phyloP scores from a whole-genome alignment of 2,797 vertebrate species.

The Bufotes viridis region DNA sequence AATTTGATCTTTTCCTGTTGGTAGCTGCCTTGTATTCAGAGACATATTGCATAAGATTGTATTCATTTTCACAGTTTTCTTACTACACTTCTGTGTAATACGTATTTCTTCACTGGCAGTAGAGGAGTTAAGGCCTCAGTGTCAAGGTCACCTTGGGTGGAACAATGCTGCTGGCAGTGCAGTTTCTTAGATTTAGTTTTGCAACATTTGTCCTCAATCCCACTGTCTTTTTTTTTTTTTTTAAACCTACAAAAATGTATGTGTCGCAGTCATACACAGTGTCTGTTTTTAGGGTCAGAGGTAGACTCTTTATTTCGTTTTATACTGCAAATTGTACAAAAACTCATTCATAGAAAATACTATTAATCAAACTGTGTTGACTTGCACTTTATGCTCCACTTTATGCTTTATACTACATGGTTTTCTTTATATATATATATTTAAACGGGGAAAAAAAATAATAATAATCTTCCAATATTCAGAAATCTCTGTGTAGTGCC shows the following conservation, averaged over 20 bases:
- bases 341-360: background rate
- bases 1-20: background rate
- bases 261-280: background rate
- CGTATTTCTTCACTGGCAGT: background rate
- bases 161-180: constrained; percentile 18
- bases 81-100: background rate
- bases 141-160: constrained; percentile 52
- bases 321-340: background rate
- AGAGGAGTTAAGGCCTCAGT: constrained; percentile 6
- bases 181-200: constrained; percentile 46
- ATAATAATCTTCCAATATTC: too few relatives aligned
- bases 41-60: background rate
- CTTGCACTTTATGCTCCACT: background rate
- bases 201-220: constrained; percentile 44
- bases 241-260: constrained; percentile 29
- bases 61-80: background rate
- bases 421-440: too few relatives aligned
- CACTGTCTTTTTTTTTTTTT: constrained; percentile 35
- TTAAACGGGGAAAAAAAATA: too few relatives aligned
- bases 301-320: background rate
- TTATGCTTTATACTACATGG: too few relatives aligned
- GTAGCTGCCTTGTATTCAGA: background rate
- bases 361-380: background rate
- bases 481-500: too few relatives aligned
- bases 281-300: background rate